phyloP scores from a whole-genome alignment of 2,113 vertebrate genomes.

The Syngnathus scovelli region DNA sequence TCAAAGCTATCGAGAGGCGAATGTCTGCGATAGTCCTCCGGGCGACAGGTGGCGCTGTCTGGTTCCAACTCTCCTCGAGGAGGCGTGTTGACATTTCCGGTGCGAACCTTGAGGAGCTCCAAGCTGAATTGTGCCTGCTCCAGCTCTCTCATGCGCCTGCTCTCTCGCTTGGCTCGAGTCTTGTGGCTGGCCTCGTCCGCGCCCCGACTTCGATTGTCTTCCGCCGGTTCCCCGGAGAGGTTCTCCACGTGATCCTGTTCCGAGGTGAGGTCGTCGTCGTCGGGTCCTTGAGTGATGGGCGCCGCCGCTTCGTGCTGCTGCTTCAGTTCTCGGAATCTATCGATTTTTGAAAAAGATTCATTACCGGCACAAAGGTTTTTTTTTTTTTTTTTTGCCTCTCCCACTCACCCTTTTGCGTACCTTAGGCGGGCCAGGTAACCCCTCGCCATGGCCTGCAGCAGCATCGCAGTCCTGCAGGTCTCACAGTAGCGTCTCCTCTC shows the following conservation, averaged over 20 bases:
- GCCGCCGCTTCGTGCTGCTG: constrained; percentile 62
- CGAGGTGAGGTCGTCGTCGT: constrained; percentile 70
- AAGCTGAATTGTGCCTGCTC: constrained; percentile 94
- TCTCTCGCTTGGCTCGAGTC: constrained; percentile 87
- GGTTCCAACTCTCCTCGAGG: constrained; percentile 76
- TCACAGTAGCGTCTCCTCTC: constrained; percentile 59
- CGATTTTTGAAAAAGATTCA: not conserved
- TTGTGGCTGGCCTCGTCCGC: constrained; percentile 81
- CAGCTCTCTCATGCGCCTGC: constrained; percentile 89
- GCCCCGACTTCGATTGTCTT: constrained; percentile 63
- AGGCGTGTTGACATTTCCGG: constrained; percentile 71
- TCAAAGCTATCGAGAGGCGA: constrained; percentile 83
- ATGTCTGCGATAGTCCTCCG: constrained; percentile 55
- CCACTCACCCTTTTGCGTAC: not conserved
- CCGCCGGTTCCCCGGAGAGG: not conserved
- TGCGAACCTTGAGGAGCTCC: constrained; percentile 87
- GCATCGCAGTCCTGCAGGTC: constrained; percentile 50
- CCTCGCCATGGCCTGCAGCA: constrained; percentile 75
- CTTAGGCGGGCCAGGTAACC: constrained; percentile 77
- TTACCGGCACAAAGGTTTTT: too few relatives aligned
- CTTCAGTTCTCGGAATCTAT: constrained; percentile 77
- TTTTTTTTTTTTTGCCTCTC: too few relatives aligned
- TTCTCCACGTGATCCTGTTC: constrained; percentile 11
- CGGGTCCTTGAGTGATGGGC: constrained; percentile 56
- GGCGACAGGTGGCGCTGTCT: constrained; percentile 71